These are phyloP conservation scores for Epistrophella euchroma DNA, from an alignment of 2,888 invertebrate species.

Conservation along the genomic window DNA sequence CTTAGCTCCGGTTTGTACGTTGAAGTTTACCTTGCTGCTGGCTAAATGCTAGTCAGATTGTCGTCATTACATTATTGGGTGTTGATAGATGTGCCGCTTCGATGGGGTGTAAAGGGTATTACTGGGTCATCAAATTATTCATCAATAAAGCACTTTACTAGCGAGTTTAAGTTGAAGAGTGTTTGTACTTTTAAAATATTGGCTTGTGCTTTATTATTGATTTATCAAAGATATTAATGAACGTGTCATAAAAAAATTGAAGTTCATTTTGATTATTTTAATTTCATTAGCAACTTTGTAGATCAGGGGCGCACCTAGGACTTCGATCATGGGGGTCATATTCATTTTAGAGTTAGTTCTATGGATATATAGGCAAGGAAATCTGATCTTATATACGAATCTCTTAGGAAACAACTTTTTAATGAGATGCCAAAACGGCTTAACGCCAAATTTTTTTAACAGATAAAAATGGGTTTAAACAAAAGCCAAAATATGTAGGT, in stretches of 20 bases:
- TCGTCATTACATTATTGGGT: constrained; percentile 35
- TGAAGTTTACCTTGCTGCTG: constrained; percentile 70
- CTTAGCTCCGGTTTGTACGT: constrained; percentile 66
- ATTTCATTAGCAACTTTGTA: neutral
- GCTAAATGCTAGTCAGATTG: constrained; percentile 66
- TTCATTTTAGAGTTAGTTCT: too few species aligned
- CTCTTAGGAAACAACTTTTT: too few species aligned
- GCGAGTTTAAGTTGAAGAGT: neutral
- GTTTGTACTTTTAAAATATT: constrained; percentile 9
- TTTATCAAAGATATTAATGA: constrained; percentile 57
- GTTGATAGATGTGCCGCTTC: neutral
- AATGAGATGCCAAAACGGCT: too few species aligned
- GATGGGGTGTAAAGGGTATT: constrained; percentile 47
- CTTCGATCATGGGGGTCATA: neutral
- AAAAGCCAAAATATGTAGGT: too few species aligned
- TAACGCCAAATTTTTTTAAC: too few species aligned
- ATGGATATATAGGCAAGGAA: too few species aligned
- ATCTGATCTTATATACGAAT: too few species aligned
- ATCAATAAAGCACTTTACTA: neutral
- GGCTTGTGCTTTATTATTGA: constrained; percentile 33
- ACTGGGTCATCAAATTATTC: constrained; percentile 41
- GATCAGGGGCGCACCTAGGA: neutral
- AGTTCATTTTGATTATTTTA: neutral
- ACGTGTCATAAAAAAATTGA: constrained; percentile 15
- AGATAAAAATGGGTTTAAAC: too few species aligned